Conservation (phyloP, 2,797 vertebrate species). For the Staurois parvus region DNA sequence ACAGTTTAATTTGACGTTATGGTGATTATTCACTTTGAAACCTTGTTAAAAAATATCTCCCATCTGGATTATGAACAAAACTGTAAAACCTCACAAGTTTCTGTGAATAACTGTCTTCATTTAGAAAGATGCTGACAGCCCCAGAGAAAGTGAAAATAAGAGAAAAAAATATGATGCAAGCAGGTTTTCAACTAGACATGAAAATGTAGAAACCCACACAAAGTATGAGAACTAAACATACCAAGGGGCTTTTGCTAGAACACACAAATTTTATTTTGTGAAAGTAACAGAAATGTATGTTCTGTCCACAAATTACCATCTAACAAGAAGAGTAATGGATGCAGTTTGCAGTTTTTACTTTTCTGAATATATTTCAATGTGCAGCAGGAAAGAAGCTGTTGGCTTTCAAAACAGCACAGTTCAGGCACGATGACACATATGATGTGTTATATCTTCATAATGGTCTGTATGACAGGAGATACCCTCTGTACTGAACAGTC, state of each 20-base stretch:
- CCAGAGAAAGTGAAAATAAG: constrained; percentile 42
- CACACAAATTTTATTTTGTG: not conserved
- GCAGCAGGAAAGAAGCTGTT: too few relatives aligned
- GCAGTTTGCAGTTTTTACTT: too few relatives aligned
- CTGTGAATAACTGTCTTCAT: constrained; percentile 47
- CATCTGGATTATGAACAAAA: constrained; percentile 61
- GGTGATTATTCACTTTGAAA: constrained; percentile 56
- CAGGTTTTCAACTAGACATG: constrained; percentile 31
- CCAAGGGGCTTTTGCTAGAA: not conserved
- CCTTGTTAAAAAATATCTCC: constrained; percentile 57
- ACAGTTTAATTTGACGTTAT: constrained; percentile 51
- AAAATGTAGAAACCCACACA: constrained; percentile 14
- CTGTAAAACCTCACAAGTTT: constrained; percentile 56
- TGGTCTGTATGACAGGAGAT: too few relatives aligned
- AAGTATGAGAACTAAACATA: not conserved
- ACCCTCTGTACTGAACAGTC: too few relatives aligned
- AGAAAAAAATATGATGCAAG: constrained; percentile 38
- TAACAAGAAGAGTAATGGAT: too few relatives aligned
- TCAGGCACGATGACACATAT: too few relatives aligned
- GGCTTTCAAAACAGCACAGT: too few relatives aligned
- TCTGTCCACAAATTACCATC: too few relatives aligned
- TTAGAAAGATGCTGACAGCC: constrained; percentile 51
- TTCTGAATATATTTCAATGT: too few relatives aligned
- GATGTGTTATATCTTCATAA: too few relatives aligned
- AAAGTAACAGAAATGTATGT: not conserved